These are phyloP conservation scores for Xestia sexstrigata DNA, from an alignment of 2,888 invertebrate species.

Conservation along the genomic window DNA sequence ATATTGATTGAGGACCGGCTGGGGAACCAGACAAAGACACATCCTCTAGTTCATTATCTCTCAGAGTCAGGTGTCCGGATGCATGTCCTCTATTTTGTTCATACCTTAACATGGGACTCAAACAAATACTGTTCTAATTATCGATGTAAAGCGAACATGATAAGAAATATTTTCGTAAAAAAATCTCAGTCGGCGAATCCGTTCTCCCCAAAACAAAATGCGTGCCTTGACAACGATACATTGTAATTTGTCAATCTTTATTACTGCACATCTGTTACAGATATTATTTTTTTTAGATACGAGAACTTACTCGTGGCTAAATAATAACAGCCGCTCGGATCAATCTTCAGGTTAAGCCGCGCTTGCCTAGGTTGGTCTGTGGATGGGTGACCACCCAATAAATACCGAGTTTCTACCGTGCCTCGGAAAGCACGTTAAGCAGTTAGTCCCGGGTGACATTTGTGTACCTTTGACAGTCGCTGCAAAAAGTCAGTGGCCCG, in stretches of 20 bases:
- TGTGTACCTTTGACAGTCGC: no score
- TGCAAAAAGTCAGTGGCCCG: no score
- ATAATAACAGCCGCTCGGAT: no score
- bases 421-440: no score
- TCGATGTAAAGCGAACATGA: background rate
- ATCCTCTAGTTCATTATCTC: background rate
- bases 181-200: background rate
- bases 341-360: no score
- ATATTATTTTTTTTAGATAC: constrained; percentile 11
- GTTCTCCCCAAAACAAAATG: background rate
- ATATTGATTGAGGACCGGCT: background rate
- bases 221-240: constrained; percentile 23
- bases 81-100: background rate
- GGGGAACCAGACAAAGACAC: no score
- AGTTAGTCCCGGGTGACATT: no score
- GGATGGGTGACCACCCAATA: no score
- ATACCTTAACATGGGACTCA: background rate
- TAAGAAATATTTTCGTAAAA: background rate
- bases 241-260: constrained; percentile 40
- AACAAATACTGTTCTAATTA: background rate
- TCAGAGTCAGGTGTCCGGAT: background rate
- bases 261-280: constrained; percentile 37
- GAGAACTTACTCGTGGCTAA: constrained; percentile 3
- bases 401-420: no score
- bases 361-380: no score